phyloP scores from a whole-genome alignment of 2,113 vertebrate species.

The Seriola aureovittata region DNA sequence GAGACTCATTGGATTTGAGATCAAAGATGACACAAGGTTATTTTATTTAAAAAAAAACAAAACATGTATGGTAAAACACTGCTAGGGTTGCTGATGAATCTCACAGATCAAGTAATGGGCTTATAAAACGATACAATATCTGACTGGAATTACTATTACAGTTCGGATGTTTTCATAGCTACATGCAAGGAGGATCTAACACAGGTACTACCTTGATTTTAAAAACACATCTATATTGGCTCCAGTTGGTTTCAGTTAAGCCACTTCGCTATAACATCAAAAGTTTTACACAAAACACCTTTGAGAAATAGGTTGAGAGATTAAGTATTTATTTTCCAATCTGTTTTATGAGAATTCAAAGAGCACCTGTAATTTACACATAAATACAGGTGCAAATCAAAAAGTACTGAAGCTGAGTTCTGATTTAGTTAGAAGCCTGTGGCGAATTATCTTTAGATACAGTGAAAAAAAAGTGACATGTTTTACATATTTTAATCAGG shows the following conservation, averaged over 20 bases:
- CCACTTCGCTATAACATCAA: not conserved
- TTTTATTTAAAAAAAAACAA: conserved; percentile 23
- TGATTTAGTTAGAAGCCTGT: not conserved
- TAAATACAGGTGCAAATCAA: not conserved
- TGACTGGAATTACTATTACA: conserved; percentile 15
- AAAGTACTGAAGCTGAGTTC: not conserved
- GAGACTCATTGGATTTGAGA: not conserved
- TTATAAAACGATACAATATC: conserved; percentile 16
- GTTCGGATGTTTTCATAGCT: not conserved
- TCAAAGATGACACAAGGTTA: conserved; percentile 31
- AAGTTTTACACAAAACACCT: not conserved
- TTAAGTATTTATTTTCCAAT: not conserved
- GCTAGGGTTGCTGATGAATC: conserved; percentile 1
- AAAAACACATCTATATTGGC: not conserved
- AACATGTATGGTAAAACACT: conserved; percentile 18
- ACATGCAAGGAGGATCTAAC: not conserved
- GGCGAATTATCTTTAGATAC: too few relatives aligned
- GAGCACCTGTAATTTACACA: not conserved
- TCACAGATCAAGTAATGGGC: conserved; percentile 22
- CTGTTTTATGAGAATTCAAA: not conserved
- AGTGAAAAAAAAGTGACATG: too few relatives aligned
- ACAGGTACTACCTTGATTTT: not conserved
- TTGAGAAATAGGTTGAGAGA: not conserved
- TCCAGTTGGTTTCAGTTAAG: not conserved
- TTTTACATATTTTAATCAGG: not conserved